Base-by-base conservation (phyloP, 2,797 vertebrate genomes). In the Urophycis tenuis region DNA sequence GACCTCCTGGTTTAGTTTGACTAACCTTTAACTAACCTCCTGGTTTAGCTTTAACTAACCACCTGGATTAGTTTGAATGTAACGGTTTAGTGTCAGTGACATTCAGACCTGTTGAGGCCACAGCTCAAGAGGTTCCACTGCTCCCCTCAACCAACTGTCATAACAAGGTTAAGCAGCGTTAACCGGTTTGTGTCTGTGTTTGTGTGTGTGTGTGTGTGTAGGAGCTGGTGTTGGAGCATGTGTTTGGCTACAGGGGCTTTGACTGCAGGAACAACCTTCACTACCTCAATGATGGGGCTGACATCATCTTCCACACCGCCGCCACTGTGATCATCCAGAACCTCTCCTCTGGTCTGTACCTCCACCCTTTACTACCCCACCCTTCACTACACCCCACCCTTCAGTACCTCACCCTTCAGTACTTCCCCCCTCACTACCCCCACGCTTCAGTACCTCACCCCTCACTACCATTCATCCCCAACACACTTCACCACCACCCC, bases 231-330 rank as follows among this genome's bases (percentile, higher is more conserved):
- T 83, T 99, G 82, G 96, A 99, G 33, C 97, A 99, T 0, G 96
- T 99, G n/a, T 98, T 99, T 70, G 97, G 97, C 30, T 99, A 97
- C 91, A 85, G 97, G 87, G 97, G 97, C 34, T 96, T 95, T 22
- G 97, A 98, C 87, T 98, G 97, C 82, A 95, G 97, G 41, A 98
- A 98, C 91, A 99, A 99, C 92, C 95, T 99, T 77, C 97, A 99
- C 84, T 99, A 98, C 94, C 95, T 99, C 87, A 99, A 98, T 0
- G 97, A 99, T 0, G 96, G 96, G 0, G 87, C 94, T 0, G 97
- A 99, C 88, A 98, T 99, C 82, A 89, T 98, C 89, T 98, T 97
- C 89, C 97, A 99, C 89, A 95, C 97, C 0, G 97, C 97, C 0
- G 96, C 96, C 0, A 93, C 95, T 0, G 94, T 94, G 73, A 77